Evolutionary conservation across 2,113 vertebrate genomes (phyloP).

Genomic region (Leptobrachium ailaonicum): DNA sequence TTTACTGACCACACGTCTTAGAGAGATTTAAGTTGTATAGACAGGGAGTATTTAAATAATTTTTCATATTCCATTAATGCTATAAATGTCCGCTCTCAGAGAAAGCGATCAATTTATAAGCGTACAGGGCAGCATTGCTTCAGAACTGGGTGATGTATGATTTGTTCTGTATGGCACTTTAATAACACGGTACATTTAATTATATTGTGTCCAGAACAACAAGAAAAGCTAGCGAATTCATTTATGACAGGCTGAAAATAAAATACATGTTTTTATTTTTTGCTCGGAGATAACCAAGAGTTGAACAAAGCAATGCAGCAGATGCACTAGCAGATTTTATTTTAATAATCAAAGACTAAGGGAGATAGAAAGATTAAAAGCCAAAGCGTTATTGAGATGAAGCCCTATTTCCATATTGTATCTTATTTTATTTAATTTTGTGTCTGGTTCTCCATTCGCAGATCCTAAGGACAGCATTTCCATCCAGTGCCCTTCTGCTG

Average conservation of each 20-base stretch:
- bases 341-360: constrained; percentile 27
- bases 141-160: background rate
- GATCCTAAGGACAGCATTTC: no score
- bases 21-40: no score
- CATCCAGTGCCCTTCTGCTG: no score
- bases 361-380: constrained; percentile 38
- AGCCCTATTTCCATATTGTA: background rate
- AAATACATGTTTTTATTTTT: constrained; percentile 22
- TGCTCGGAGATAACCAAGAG: constrained; percentile 24
- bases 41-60: background rate
- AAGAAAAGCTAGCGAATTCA: constrained; percentile 15
- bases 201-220: constrained; percentile 2
- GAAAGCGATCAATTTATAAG: background rate
- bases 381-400: background rate
- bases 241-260: constrained; percentile 4
- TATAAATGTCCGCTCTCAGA: background rate
- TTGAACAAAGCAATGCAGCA: constrained; percentile 21
- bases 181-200: constrained; percentile 5
- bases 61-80: background rate
- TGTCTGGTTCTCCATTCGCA: no score
- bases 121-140: background rate
- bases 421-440: no score
- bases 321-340: constrained; percentile 9
- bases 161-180: background rate
- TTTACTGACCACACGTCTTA: no score